Evolutionary conservation across 2,113 vertebrate genomes (phyloP), one percentile per base, ranked within the genome.

Genomic region (Zosterops hypoxanthus): DNA sequence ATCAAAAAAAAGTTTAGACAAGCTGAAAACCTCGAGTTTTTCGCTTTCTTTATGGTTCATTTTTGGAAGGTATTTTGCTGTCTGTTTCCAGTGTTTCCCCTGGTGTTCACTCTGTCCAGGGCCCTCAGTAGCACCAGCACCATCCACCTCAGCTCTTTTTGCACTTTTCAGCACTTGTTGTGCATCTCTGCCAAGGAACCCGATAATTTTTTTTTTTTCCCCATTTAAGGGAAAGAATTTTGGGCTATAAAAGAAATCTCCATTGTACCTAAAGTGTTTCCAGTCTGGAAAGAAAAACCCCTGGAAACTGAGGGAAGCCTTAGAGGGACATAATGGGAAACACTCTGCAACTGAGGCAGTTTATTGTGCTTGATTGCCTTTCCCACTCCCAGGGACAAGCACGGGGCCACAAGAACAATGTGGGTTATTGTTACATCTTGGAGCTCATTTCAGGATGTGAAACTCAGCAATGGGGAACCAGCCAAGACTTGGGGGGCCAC

Each of bases 141-240:
- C 25, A 9, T 7, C 17, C 46, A 46, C 60, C 44, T 82, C 61
- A 17, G 56, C 12, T 79, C 69, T 61, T 91, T 57, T 56, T 94
- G 69, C 63, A 50, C 64, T 92, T 95, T 70, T 64, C 60, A 81
- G 68, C 25, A 49, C 78, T 75, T n/a, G 6, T 75, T 95, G 64
- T 10, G 47, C 65, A 53, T 21, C 31, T 88, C 44, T 87, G 69
- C 61, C 88, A 89, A 88, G 41, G 92, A 94, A 95, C 17, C 33
- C 46, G 65, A 31, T 71, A 26, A 20, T 13, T 82, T 44, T 78
- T 76, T 76, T 39, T 80, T 80, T 81, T 13, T 23, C 6, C 65
- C 86, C 53, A 60, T 85, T 87, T 92, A 95, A 85, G 57, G 75
- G 29, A 69, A 91, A 91, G 53, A 69, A 76, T 65, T 90, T 93